A percentile compares a stretch with the other conserved stretches of the same genome.
Conservation (phyloP, 2,888 invertebrate species). For the Didymodactylos carnosus region DNA sequence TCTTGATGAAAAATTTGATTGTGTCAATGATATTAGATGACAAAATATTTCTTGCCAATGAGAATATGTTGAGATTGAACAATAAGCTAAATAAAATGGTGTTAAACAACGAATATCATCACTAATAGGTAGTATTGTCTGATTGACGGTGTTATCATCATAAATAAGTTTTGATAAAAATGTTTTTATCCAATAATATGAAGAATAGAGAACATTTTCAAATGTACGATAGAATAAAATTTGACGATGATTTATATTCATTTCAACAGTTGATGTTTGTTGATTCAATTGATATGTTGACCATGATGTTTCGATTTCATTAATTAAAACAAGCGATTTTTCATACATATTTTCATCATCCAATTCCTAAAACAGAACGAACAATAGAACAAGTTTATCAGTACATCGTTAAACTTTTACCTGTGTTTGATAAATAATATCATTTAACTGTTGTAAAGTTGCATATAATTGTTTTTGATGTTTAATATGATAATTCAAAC, state of each 20-base stretch:
- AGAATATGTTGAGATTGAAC: neutral
- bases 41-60: neutral
- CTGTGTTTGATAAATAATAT: neutral
- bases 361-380: neutral
- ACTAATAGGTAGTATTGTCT: too few relatives aligned
- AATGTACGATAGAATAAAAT: neutral
- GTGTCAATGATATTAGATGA: neutral
- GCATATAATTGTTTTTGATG: neutral
- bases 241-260: neutral
- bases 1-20: too few relatives aligned
- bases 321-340: too few relatives aligned
- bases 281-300: neutral
- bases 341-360: neutral
- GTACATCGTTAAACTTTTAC: too few relatives aligned
- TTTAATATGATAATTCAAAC: neutral
- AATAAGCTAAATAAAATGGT: neutral
- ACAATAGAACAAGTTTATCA: neutral
- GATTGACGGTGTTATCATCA: too few relatives aligned
- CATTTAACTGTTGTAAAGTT: neutral
- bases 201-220: neutral
- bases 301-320: neutral
- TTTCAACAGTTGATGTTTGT: neutral
- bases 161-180: too few relatives aligned
- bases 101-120: neutral
- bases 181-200: neutral